Percentiles rank a stretch among this genome's conserved stretches.
These are phyloP conservation scores for Tetropium fuscum DNA, from an alignment of 2,888 invertebrate genomes.

Conservation along the genomic window DNA sequence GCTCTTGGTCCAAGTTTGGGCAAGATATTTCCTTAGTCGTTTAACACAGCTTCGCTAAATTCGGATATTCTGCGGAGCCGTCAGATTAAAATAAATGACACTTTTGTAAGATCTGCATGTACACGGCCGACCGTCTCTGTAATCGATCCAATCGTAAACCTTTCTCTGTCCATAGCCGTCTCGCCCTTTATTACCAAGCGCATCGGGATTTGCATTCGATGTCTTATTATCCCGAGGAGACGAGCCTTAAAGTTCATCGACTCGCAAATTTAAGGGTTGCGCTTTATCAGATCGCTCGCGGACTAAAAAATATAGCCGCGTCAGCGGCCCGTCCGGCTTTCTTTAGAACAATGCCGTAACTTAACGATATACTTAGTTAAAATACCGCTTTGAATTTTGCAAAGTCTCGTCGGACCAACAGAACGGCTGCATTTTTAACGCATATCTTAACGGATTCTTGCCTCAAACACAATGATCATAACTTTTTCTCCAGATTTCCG, in stretches of 20 bases:
- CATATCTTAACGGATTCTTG: slow-evolving; percentile 35
- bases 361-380: slow-evolving; percentile 60
- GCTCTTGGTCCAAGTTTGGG: slow-evolving; percentile 27
- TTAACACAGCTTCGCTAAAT: slow-evolving; percentile 52
- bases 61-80: slow-evolving; percentile 57
- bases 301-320: slow-evolving; percentile 58
- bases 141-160: slow-evolving; percentile 59
- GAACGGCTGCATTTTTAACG: slow-evolving; percentile 48
- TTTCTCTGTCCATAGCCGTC: slow-evolving; percentile 47
- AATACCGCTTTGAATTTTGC: slow-evolving; percentile 53
- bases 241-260: slow-evolving; percentile 55
- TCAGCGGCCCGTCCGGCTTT: slow-evolving; percentile 57
- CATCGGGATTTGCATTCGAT: slow-evolving; percentile 49
- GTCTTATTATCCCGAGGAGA: slow-evolving; percentile 51
- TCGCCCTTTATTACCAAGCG: slow-evolving; percentile 31
- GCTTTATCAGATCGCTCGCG: slow-evolving; percentile 55
- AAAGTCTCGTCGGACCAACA: slow-evolving; percentile 29
- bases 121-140: slow-evolving; percentile 51
- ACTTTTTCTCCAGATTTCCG: slow-evolving; percentile 38
- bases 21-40: slow-evolving; percentile 27
- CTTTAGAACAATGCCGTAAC: slow-evolving; percentile 60
- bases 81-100: slow-evolving; percentile 56
- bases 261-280: slow-evolving; percentile 62
- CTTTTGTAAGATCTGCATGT: slow-evolving; percentile 58
- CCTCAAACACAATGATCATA: slow-evolving; percentile 38